Conservation (phyloP, 2,797 vertebrate genomes). For the Phataginus tricuspis region DNA sequence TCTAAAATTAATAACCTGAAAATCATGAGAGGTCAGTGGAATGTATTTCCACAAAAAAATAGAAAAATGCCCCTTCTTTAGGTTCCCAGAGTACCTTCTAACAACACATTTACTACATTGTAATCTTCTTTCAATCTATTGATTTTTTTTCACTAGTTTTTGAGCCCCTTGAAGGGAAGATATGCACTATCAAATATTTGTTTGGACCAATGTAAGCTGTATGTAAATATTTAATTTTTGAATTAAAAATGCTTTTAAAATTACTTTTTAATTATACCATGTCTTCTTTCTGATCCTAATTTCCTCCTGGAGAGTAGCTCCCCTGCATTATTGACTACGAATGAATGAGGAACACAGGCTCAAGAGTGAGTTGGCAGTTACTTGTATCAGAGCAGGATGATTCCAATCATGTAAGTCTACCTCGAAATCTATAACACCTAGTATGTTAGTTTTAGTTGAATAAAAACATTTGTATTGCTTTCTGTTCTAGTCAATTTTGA, state of each 20-base stretch:
- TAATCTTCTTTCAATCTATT: background rate
- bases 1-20: constrained; percentile 10
- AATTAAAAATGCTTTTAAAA: background rate
- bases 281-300: background rate
- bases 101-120: background rate
- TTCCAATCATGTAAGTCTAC: background rate
- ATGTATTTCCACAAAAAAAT: constrained; percentile 16
- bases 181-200: background rate
- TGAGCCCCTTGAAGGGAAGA: background rate
- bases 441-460: background rate
- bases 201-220: background rate
- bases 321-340: background rate
- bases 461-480: background rate
- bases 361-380: background rate
- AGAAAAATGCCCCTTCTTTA: background rate
- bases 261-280: background rate
- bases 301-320: background rate
- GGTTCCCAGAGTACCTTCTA: background rate
- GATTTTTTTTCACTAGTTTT: background rate
- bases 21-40: background rate
- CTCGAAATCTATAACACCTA: background rate
- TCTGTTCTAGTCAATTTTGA: background rate
- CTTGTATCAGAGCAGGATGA: background rate
- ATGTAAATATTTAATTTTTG: constrained; percentile 17
- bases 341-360: background rate